These are phyloP conservation scores for Epizoanthus stellaris DNA, from an alignment of 92 coral and sea anemone genomes.

Conservation along the genomic window DNA sequence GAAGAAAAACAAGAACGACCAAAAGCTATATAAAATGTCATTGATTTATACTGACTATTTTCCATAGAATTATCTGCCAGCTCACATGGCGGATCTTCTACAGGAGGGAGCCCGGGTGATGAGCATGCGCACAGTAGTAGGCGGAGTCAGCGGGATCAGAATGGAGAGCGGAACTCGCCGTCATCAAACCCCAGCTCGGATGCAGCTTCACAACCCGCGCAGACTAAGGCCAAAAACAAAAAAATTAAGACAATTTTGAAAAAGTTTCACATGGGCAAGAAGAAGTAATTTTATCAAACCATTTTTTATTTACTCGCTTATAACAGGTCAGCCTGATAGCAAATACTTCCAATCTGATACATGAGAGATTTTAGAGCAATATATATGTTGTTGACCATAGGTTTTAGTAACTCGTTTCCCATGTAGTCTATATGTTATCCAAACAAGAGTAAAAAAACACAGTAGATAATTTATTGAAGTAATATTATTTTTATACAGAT, in stretches of 20 bases:
- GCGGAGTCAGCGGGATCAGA: not conserved
- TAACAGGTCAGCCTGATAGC: too few species aligned
- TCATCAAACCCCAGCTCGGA: constrained; percentile 29
- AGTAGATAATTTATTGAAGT: too few species aligned
- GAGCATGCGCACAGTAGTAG: not conserved
- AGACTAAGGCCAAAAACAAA: constrained; percentile 55
- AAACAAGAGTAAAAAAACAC: too few species aligned
- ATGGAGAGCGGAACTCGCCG: constrained; percentile 1
- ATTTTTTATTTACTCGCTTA: not conserved
- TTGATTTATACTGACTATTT: not conserved
- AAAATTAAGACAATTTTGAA: constrained; percentile 81
- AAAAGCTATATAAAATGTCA: too few species aligned
- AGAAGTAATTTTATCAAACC: constrained; percentile 36
- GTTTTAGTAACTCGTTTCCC: too few species aligned
- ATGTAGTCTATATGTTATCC: too few species aligned
- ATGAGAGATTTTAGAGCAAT: too few species aligned
- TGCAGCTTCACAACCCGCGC: not conserved
- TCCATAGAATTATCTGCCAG: constrained; percentile 20
- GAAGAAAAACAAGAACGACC: too few species aligned
- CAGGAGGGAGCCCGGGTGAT: constrained; percentile 17
- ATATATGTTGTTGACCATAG: too few species aligned
- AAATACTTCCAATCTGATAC: too few species aligned
- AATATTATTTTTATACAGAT: too few species aligned
- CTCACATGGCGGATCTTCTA: constrained; percentile 28
- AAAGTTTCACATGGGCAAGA: constrained; percentile 54